Conservation (phyloP, 1,140 invertebrate genomes). For the Hirudo medicinalis region DNA sequence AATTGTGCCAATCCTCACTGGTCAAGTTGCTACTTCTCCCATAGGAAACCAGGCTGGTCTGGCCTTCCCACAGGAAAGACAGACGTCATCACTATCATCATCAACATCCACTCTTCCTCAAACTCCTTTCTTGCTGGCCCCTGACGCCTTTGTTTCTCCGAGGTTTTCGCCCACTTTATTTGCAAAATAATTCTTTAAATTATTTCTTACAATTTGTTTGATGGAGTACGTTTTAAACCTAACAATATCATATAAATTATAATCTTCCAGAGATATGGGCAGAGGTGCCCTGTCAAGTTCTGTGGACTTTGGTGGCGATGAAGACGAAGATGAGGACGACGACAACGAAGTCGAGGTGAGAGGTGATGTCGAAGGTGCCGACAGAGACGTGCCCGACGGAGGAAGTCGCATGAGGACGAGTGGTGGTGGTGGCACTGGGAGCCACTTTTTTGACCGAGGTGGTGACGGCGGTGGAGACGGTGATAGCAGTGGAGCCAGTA, state of each 20-base stretch:
- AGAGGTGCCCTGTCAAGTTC: not conserved
- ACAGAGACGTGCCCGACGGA: constrained; percentile 24
- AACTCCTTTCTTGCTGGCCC: constrained; percentile 56
- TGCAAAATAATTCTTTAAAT: not conserved
- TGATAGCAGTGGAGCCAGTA: constrained; percentile 3
- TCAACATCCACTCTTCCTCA: not conserved
- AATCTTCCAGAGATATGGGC: no score
- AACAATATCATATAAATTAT: no score
- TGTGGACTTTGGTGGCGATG: constrained; percentile 28
- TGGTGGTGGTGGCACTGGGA: not conserved
- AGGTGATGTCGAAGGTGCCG: constrained; percentile 17
- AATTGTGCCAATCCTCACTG: no score
- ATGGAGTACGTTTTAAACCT: no score
- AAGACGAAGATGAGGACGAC: constrained; percentile 37
- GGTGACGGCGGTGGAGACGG: constrained; percentile 2
- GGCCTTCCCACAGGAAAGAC: no score
- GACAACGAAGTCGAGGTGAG: constrained; percentile 27
- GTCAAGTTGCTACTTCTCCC: no score
- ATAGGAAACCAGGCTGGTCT: no score
- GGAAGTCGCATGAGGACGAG: not conserved
- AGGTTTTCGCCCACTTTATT: constrained; percentile 5
- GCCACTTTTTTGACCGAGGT: not conserved
- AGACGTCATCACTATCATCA: not conserved
- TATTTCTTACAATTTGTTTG: no score
- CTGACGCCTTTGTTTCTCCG: constrained; percentile 67